Evolutionary conservation across 2,888 invertebrate genomes (phyloP), one percentile per base, ranked within the genome.

Genomic region (Tachystola acroxantha): DNA sequence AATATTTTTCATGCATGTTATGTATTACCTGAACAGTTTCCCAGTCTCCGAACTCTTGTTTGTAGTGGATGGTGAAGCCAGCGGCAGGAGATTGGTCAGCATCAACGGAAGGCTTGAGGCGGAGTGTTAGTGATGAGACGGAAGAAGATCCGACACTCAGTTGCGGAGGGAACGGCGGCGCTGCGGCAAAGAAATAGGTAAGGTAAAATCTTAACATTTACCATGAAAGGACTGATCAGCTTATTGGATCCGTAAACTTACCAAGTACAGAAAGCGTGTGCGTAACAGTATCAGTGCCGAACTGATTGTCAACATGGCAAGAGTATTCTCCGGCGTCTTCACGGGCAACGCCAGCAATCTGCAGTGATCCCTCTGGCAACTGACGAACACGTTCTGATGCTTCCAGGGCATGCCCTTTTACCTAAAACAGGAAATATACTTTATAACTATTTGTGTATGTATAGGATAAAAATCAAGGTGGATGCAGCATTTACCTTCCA

Each of bases 11-110:
- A n/a, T n/a, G n/a, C n/a, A n/a, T n/a, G n/a, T n/a, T n/a, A n/a
- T n/a, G n/a, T n/a, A n/a, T n/a, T 41, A 90, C 88, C 84, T 95
- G 94, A 40, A 93, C 91, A 6, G 94, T 95, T 80, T 95, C 95
- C 96, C 96, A 97, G 64, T 96, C 96, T 10, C 96, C 96, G 64
- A 96, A 97, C 76, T 97, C 97, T 37, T 96, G 96, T 69, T 97
- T 97, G 87, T 95, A 96, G 67, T 95, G 95, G 46, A 98, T 90
- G 16, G 95, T 95, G 80, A 96, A 96, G 0, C 97, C 97, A 55
- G 96, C 95, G 46, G 96, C 92, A n/a, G 95, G 95, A 22, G 96
- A 95, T 29, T 92, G 92, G 64, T 96, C 96, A 9, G 90, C 91
- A 33, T 93, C 91, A 53, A 92, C 91, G 48, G 92, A 54, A 0